Evolutionary conservation across 37 sponge, comb jelly and placozoan genomes (phyloP), one percentile per base, ranked within the genome.

Genomic region (Axinella damicornis): DNA sequence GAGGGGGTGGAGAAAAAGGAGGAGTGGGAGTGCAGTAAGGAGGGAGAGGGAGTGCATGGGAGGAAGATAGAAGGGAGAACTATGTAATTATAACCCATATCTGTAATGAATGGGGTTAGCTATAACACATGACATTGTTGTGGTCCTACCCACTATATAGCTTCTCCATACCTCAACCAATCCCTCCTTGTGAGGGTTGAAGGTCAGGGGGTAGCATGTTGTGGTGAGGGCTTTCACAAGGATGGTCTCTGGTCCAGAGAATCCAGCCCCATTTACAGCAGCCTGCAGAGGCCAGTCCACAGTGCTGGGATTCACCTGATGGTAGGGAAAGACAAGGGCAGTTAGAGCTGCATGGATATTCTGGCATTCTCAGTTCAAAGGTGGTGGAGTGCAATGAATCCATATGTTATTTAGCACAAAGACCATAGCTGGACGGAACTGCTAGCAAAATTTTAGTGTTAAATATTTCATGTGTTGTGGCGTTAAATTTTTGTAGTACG

Each of bases 191-290:
- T 66, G 71, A 24, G 96, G 94, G 37, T 66, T 66, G 73, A 93
- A 96, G 54, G 78, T 84, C 34, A 96, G 84, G 20, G 91, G 91
- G 62, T 93, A 96, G 63, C 65, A 73, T 4, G 91, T 67, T 67
- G 96, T 96, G 2, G 89, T 41, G 19, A 85, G 65, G 15, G 96
- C 85, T 46, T 62, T 78, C 21, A 84, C 91, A 22, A 81, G 20
- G 30, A 96, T 5, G 0, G 73, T 61, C 19, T 88, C 72, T 24
- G 96, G 91, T 76, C 96, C 96, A 61, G 21, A 38, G 32, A 88
- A 92, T 25, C 82, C 68, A 40, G 65, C 0, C 11, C 86, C 89
- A 73, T 54, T 66, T 33, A 92, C 53, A 24, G 71, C 27, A 1
- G 86, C 85, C 22, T 60, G 12, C 20, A 92, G 85, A 0, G 55